These are phyloP conservation scores for Silurus lanzhouensis DNA, from an alignment of 2,797 vertebrate genomes.

Conservation along the genomic window DNA sequence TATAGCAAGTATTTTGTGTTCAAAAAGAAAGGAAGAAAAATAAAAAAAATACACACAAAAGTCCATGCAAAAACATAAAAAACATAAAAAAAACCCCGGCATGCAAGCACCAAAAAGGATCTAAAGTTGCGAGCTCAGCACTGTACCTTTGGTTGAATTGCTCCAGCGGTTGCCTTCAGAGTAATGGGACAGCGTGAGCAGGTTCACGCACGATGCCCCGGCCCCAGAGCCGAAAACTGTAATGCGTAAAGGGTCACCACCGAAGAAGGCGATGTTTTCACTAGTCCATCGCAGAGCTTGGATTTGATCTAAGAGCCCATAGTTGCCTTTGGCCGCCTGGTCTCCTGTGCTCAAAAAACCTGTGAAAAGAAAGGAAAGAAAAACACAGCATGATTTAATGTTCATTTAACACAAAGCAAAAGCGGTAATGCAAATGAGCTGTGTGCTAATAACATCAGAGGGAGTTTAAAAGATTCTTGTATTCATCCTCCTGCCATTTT, in stretches of 20 bases:
- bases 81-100: slow-evolving; percentile 62
- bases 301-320: slow-evolving; percentile 94
- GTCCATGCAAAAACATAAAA: background rate
- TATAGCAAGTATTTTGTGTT: slow-evolving; percentile 15
- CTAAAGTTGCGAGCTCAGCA: slow-evolving; percentile 87
- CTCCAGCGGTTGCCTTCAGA: slow-evolving; percentile 99
- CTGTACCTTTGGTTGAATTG: slow-evolving; percentile 99
- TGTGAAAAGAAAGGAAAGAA: slow-evolving; percentile 59
- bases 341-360: slow-evolving; percentile 98
- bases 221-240: slow-evolving; percentile 99
- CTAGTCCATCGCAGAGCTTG: slow-evolving; percentile 98
- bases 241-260: slow-evolving; percentile 96
- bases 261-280: slow-evolving; percentile 98
- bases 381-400: background rate
- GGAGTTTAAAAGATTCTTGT: background rate
- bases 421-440: background rate
- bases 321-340: slow-evolving; percentile 98
- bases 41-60: background rate
- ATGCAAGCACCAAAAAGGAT: slow-evolving; percentile 88
- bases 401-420: slow-evolving; percentile 7
- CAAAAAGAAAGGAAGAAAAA: background rate
- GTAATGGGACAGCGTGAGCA: slow-evolving; percentile 99
- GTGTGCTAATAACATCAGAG: background rate
- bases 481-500: background rate
- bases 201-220: slow-evolving; percentile 96